phyloP scores from a whole-genome alignment of 2,888 invertebrate species.

The Xestia c-nigrum region DNA sequence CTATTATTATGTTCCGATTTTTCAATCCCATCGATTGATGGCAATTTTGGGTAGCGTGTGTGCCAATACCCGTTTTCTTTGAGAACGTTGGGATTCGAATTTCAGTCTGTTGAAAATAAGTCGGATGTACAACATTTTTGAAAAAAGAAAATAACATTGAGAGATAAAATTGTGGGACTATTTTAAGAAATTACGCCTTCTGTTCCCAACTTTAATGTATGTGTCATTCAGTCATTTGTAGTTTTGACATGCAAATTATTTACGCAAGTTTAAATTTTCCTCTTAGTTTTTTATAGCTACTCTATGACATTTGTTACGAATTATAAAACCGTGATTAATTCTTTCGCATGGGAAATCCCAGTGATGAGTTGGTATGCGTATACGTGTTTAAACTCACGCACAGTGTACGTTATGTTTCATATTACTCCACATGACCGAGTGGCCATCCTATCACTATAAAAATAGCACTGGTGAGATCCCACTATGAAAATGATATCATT shows the following conservation, averaged over 20 bases:
- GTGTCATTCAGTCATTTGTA: not conserved
- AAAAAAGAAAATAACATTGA: not conserved
- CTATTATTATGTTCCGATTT: too few species aligned
- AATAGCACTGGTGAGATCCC: not conserved
- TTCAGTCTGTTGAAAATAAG: not conserved
- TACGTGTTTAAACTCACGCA: conserved; percentile 18
- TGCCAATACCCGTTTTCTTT: not conserved
- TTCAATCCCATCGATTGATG: not conserved
- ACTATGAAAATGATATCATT: conserved; percentile 9
- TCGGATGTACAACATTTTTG: not conserved
- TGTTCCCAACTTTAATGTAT: not conserved
- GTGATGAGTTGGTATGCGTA: conserved; percentile 1
- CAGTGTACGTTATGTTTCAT: conserved; percentile 15
- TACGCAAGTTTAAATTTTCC: conserved; percentile 2
- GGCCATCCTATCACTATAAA: not conserved
- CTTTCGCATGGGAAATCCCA: conserved; percentile 18
- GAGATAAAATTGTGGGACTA: not conserved
- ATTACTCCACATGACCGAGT: conserved; percentile 10
- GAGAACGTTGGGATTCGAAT: not conserved
- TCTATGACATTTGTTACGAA: not conserved
- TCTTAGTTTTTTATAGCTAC: conserved; percentile 8
- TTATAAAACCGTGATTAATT: not conserved
- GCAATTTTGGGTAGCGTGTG: not conserved
- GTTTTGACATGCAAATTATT: not conserved
- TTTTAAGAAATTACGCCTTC: not conserved